A percentile compares a stretch with the other conserved stretches of the same genome.
Evolutionary conservation across 2,888 invertebrate genomes (phyloP).

Genomic region (Thecophora atra): DNA sequence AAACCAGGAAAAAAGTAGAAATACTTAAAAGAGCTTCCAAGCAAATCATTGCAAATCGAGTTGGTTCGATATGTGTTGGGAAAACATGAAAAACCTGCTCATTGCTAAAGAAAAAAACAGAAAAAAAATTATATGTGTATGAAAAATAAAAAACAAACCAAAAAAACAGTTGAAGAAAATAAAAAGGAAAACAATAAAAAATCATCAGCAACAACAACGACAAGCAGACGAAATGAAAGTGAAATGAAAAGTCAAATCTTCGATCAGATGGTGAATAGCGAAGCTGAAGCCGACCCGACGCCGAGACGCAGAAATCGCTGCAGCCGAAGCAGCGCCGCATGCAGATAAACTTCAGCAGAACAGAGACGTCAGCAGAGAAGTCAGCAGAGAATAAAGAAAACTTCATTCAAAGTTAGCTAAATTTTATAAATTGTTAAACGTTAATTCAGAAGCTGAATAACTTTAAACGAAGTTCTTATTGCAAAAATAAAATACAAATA

Average conservation of each 20-base stretch:
- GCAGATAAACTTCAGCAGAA: too few relatives aligned
- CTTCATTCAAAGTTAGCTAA: too few relatives aligned
- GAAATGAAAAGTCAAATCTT: conserved; percentile 8
- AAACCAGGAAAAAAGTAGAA: not conserved
- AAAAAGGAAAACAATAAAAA: not conserved
- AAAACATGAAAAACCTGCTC: conserved; percentile 30
- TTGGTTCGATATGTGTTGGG: conserved; percentile 16
- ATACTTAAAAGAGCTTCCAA: conserved; percentile 5
- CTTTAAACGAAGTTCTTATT: not conserved
- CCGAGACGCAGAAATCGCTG: too few relatives aligned
- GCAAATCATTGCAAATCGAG: conserved; percentile 5
- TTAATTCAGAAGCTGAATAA: not conserved
- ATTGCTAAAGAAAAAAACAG: not conserved
- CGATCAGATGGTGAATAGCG: not conserved
- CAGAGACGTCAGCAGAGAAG: too few relatives aligned
- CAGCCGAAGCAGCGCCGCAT: too few relatives aligned
- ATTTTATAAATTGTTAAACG: too few relatives aligned
- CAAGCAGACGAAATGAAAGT: conserved; percentile 27
- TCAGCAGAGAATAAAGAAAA: too few relatives aligned
- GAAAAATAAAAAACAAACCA: not conserved
- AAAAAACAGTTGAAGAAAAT: not conserved
- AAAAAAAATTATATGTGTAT: not conserved
- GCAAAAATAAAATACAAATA: not conserved
- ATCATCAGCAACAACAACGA: conserved; percentile 7
- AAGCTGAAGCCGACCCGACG: too few relatives aligned